phyloP scores from a whole-genome alignment of 2,113 vertebrate species.

The Synodontis membranacea region DNA sequence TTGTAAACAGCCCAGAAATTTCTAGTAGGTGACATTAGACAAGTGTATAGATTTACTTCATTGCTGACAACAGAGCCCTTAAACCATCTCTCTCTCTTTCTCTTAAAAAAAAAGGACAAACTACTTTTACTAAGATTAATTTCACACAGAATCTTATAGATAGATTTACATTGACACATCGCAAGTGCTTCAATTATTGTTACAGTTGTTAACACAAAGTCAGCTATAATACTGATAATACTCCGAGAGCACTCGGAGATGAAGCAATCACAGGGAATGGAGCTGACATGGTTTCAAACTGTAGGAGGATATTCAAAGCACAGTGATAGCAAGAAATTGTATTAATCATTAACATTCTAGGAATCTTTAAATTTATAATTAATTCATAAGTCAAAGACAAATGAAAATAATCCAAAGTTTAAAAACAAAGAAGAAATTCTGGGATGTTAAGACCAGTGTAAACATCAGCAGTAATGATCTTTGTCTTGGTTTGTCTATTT shows the following conservation, averaged over 20 bases:
- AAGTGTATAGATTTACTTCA: neutral
- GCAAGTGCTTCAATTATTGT: conserved; percentile 31
- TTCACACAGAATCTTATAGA: conserved; percentile 29
- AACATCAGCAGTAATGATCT: conserved; percentile 52
- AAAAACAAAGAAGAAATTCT: conserved; percentile 28
- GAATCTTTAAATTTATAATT: neutral
- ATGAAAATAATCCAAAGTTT: conserved; percentile 2
- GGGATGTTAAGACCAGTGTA: conserved; percentile 54
- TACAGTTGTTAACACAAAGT: conserved; percentile 34
- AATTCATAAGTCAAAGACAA: conserved; percentile 4
- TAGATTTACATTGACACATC: conserved; percentile 21
- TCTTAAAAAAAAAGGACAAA: neutral
- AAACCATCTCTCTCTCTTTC: neutral
- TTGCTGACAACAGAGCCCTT: conserved; percentile 37
- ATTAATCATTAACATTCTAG: conserved; percentile 41
- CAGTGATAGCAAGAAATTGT: conserved; percentile 23
- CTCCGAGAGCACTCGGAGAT: conserved; percentile 26
- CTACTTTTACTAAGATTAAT: conserved; percentile 31
- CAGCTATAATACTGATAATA: conserved; percentile 51
- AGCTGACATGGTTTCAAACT: conserved; percentile 30
- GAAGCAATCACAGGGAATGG: conserved; percentile 25
- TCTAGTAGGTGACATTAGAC: conserved; percentile 19
- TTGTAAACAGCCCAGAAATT: neutral
- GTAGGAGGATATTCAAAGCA: conserved; percentile 34
- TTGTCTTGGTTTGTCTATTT: conserved; percentile 45